phyloP scores from a whole-genome alignment of 2,797 vertebrate species.

The Bryconaethiops microstoma region DNA sequence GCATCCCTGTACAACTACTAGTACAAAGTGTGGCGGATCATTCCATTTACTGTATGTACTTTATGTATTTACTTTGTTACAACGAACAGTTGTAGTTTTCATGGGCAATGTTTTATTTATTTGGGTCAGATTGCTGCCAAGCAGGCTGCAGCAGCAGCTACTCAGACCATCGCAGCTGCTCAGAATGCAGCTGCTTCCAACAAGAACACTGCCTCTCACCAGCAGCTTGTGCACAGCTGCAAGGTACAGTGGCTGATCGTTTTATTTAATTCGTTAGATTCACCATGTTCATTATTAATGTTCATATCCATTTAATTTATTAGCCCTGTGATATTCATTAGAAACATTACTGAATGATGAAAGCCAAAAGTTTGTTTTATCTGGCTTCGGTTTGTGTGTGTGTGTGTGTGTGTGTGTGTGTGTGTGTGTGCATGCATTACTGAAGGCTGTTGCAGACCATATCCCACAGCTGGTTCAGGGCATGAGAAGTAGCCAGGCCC shows the following conservation, averaged over 20 bases:
- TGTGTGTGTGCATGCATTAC: slow-evolving; percentile 4
- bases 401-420: neutral
- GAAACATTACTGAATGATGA: neutral
- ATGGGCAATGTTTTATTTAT: slow-evolving; percentile 47
- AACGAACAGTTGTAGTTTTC: slow-evolving; percentile 1
- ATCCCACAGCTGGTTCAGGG: slow-evolving; percentile 97
- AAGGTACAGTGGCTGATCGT: slow-evolving; percentile 80
- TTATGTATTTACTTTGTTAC: neutral
- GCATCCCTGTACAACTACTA: neutral
- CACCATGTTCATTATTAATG: slow-evolving; percentile 3
- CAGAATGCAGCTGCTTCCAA: slow-evolving; percentile 97
- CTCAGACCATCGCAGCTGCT: slow-evolving; percentile 96
- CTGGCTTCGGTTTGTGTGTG: neutral
- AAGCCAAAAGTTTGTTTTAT: slow-evolving; percentile 21
- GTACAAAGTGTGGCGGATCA: neutral
- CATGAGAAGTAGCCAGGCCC: slow-evolving; percentile 93
- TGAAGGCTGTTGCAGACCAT: slow-evolving; percentile 91
- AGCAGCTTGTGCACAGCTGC: slow-evolving; percentile 97
- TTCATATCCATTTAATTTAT: slow-evolving; percentile 9
- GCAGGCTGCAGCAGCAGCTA: slow-evolving; percentile 95
- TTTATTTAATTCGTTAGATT: slow-evolving; percentile 7
- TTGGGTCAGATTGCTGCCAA: slow-evolving; percentile 90
- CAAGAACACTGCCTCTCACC: slow-evolving; percentile 94
- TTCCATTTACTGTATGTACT: neutral
- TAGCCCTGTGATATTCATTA: neutral